These are phyloP conservation scores for Andrena fulva DNA, from an alignment of 2,888 invertebrate species.

Conservation along the genomic window DNA sequence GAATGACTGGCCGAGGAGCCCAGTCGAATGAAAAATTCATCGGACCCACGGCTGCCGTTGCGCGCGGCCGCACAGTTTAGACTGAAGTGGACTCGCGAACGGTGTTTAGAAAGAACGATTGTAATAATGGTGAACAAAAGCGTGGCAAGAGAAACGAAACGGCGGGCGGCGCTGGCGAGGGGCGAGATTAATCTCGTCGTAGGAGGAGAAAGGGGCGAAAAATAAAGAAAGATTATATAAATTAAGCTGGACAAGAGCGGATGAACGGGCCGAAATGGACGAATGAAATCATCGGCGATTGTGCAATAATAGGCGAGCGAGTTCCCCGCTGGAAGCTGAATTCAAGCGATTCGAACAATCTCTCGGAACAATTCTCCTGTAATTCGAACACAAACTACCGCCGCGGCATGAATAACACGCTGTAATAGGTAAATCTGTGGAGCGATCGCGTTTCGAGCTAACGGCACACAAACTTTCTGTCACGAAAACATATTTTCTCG, in stretches of 20 bases:
- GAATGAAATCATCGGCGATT: conserved; percentile 61
- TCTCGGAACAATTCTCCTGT: conserved; percentile 43
- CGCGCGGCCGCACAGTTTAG: conserved; percentile 9
- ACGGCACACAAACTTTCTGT: no score
- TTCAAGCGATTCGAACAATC: conserved; percentile 53
- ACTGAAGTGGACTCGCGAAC: conserved; percentile 21
- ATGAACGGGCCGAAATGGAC: conserved; percentile 48
- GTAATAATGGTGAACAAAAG: conserved; percentile 42
- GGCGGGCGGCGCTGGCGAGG: conserved; percentile 7
- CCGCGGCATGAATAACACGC: conserved; percentile 22
- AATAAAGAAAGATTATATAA: conserved; percentile 72
- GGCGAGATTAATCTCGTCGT: conserved; percentile 47
- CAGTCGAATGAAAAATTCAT: conserved; percentile 37
- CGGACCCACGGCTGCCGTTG: neutral
- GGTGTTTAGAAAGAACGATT: conserved; percentile 47
- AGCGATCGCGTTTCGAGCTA: conserved; percentile 25
- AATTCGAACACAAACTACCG: conserved; percentile 53
- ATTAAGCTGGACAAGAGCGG: conserved; percentile 59
- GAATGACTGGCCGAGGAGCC: neutral
- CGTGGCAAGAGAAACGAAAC: conserved; percentile 41
- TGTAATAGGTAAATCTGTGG: conserved; percentile 24
- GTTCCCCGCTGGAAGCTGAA: conserved; percentile 54
- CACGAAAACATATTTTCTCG: no score
- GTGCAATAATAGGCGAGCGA: conserved; percentile 54
- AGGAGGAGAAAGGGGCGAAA: conserved; percentile 44